Conservation (phyloP, 2,113 vertebrate genomes). For the Sialia sialis region DNA sequence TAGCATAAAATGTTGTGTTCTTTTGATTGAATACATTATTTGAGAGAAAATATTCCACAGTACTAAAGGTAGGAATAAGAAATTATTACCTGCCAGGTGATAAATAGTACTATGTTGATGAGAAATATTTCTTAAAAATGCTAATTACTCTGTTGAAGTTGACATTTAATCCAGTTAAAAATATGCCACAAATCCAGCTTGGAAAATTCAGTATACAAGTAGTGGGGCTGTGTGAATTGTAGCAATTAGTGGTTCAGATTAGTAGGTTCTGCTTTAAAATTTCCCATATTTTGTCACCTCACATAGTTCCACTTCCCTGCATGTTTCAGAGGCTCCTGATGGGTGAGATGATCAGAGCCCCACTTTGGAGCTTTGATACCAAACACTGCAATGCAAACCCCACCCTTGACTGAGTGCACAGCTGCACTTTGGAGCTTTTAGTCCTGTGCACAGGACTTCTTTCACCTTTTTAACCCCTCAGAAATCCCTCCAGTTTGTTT, state of each 20-base stretch:
- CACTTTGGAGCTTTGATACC: neutral
- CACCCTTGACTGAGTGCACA: neutral
- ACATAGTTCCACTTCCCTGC: neutral
- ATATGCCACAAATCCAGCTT: conserved; percentile 59
- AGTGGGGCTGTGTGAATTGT: conserved; percentile 46
- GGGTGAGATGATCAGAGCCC: conserved; percentile 1
- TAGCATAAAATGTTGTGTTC: conserved; percentile 75
- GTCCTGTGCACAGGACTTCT: neutral
- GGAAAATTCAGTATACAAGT: conserved; percentile 57
- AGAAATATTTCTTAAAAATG: conserved; percentile 67
- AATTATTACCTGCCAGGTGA: conserved; percentile 79
- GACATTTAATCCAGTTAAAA: conserved; percentile 58
- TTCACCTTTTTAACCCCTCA: neutral
- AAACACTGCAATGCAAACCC: neutral
- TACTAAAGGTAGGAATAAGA: conserved; percentile 60
- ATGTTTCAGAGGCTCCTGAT: neutral
- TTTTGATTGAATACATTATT: conserved; percentile 75
- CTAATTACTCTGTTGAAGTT: conserved; percentile 67
- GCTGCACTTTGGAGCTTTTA: neutral
- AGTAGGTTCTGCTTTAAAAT: conserved; percentile 54
- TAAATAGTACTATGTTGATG: conserved; percentile 71
- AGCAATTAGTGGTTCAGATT: conserved; percentile 61
- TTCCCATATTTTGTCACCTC: conserved; percentile 48
- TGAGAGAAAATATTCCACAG: conserved; percentile 61
- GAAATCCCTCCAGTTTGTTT: neutral